Evolutionary conservation across 2,113 vertebrate species (phyloP).

Genomic region (Pollachius pollachius): DNA sequence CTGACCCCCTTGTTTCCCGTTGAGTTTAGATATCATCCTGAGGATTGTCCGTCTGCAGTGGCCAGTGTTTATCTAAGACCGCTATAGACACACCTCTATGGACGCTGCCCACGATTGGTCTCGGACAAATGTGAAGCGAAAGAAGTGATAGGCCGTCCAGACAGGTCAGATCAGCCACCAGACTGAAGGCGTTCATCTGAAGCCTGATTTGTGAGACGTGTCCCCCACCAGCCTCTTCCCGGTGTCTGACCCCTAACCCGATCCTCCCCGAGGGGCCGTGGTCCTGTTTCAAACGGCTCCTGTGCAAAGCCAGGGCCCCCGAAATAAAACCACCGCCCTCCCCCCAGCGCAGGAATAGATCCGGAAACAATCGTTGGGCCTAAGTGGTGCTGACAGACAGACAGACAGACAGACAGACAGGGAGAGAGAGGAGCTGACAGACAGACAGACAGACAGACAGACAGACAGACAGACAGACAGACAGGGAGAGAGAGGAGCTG

Average conservation of each 20-base stretch:
- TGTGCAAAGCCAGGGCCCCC: conserved; percentile 21
- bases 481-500: not conserved
- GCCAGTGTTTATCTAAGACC: too few species aligned
- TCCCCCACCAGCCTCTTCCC: too few species aligned
- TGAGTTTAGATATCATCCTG: too few species aligned
- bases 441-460: not conserved
- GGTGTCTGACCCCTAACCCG: conserved; percentile 24
- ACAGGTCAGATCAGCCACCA: not conserved
- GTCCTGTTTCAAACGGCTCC: conserved; percentile 44
- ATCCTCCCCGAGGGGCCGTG: conserved; percentile 42
- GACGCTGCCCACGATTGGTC: too few species aligned
- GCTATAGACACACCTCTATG: too few species aligned
- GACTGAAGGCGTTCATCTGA: too few species aligned
- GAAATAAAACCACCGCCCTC: conserved; percentile 35
- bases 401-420: conserved; percentile 1
- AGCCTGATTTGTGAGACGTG: too few species aligned
- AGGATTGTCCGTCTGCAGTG: not conserved
- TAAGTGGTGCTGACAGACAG: conserved; percentile 32
- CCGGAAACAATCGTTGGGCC: conserved; percentile 5
- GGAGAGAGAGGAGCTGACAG: too few species aligned
- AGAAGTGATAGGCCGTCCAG: too few species aligned
- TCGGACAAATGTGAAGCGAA: too few species aligned
- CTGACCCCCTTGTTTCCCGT: too few species aligned
- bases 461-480: not conserved
- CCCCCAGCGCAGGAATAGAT: conserved; percentile 30